A percentile compares a stretch with the other conserved stretches of the same genome.
Conservation (phyloP, 2,888 invertebrate genomes). For the Limnephilus marmoratus region DNA sequence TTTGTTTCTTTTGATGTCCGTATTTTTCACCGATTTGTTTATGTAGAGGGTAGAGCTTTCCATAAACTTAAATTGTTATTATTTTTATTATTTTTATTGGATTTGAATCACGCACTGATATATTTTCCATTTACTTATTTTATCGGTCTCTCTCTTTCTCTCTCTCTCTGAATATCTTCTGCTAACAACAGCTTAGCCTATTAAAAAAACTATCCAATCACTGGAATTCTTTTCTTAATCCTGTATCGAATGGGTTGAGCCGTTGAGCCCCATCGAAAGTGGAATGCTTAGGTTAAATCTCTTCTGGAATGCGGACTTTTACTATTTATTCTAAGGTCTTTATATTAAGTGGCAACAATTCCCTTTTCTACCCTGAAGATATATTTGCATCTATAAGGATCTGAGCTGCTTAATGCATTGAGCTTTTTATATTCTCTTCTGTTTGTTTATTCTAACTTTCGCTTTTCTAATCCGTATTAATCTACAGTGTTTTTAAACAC, state of each 20-base stretch:
- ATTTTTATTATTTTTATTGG: background rate
- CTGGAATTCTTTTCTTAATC: background rate
- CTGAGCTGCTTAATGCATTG: background rate
- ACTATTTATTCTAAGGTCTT: background rate
- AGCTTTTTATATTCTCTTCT: background rate
- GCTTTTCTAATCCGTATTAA: background rate
- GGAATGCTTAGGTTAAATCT: constrained; percentile 12
- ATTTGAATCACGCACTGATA: background rate
- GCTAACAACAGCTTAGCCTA: background rate
- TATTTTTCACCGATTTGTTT: too few relatives aligned
- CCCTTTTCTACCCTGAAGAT: background rate
- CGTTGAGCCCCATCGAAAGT: background rate
- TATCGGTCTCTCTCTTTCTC: background rate
- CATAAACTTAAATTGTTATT: background rate
- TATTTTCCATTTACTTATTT: background rate
- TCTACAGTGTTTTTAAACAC: background rate
- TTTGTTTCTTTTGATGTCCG: too few relatives aligned
- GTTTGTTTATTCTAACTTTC: background rate
- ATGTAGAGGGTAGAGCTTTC: too few relatives aligned
- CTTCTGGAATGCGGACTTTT: background rate
- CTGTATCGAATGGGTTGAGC: background rate
- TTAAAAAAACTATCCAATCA: background rate
- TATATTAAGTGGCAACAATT: background rate
- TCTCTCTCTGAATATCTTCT: background rate
- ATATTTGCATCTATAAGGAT: background rate